Percentiles rank a stretch among this genome's conserved stretches.
Evolutionary conservation across 2,888 invertebrate species (phyloP).

Genomic region (Machimus atricapillus): DNA sequence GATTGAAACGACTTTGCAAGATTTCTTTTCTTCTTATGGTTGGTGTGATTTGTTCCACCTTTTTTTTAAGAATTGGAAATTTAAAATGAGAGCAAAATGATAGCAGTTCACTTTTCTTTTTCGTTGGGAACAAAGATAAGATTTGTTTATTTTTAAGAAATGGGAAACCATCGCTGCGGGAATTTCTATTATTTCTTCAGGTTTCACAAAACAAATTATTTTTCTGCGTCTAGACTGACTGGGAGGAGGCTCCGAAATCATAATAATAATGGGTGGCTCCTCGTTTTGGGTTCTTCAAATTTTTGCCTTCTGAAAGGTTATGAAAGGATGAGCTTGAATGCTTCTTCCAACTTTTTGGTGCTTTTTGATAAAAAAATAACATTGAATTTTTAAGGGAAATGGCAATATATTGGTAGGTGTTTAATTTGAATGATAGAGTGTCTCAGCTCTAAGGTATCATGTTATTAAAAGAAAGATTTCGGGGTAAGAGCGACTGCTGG

Average conservation of each 20-base stretch:
- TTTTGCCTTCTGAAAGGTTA: background rate
- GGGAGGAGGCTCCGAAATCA: background rate
- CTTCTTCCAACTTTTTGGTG: background rate
- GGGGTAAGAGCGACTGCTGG: background rate
- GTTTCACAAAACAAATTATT: background rate
- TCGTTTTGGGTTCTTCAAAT: background rate
- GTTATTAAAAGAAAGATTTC: background rate
- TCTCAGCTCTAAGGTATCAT: background rate
- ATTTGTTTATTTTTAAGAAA: slow-evolving; percentile 5
- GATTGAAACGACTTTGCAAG: background rate
- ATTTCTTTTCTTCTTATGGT: background rate
- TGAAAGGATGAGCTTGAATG: background rate
- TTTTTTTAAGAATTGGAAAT: background rate
- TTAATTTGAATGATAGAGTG: background rate
- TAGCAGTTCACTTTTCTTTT: background rate
- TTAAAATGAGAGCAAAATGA: background rate
- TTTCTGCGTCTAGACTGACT: background rate
- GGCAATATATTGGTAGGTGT: background rate
- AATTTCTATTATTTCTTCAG: background rate
- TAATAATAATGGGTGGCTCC: background rate
- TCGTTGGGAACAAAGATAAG: background rate
- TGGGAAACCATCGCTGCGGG: background rate
- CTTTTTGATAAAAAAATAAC: background rate
- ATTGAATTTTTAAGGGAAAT: background rate
- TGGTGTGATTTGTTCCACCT: background rate